Evolutionary conservation across 2,888 invertebrate genomes (phyloP).

Genomic region (Oxytorus armatus): DNA sequence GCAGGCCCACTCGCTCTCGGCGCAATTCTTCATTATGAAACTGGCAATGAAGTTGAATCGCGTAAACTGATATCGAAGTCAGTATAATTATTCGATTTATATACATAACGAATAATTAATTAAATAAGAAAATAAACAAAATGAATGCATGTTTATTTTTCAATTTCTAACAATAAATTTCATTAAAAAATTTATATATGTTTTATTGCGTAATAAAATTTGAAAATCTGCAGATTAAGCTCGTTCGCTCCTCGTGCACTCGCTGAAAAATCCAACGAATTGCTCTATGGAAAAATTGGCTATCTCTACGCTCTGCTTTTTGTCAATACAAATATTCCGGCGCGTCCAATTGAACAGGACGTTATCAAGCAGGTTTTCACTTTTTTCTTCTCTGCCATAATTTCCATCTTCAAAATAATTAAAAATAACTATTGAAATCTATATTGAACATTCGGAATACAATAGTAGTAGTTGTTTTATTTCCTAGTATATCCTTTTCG

Average conservation of each 20-base stretch:
- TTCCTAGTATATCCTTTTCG: no score
- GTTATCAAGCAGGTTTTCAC: slow-evolving; percentile 84
- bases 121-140: no score
- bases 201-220: slow-evolving; percentile 7
- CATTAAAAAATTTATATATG: no score
- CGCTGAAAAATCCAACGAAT: slow-evolving; percentile 90
- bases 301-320: slow-evolving; percentile 92
- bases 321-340: slow-evolving; percentile 88
- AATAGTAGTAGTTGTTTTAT: no score
- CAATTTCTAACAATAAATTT: no score
- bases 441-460: no score
- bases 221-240: slow-evolving; percentile 85
- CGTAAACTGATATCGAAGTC: slow-evolving; percentile 86
- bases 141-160: no score
- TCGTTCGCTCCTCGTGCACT: slow-evolving; percentile 86
- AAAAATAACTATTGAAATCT: not conserved
- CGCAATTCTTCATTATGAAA: slow-evolving; percentile 86
- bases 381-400: not conserved
- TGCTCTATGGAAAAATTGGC: slow-evolving; percentile 94
- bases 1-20: slow-evolving; percentile 88
- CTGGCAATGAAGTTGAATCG: slow-evolving; percentile 86
- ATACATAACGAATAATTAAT: no score
- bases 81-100: no score
- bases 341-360: slow-evolving; percentile 86
- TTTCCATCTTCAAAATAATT: not conserved